A percentile compares a stretch with the other conserved stretches of the same genome.
phyloP scores from a whole-genome alignment of 2,797 vertebrate species.

The Pygocentrus nattereri region DNA sequence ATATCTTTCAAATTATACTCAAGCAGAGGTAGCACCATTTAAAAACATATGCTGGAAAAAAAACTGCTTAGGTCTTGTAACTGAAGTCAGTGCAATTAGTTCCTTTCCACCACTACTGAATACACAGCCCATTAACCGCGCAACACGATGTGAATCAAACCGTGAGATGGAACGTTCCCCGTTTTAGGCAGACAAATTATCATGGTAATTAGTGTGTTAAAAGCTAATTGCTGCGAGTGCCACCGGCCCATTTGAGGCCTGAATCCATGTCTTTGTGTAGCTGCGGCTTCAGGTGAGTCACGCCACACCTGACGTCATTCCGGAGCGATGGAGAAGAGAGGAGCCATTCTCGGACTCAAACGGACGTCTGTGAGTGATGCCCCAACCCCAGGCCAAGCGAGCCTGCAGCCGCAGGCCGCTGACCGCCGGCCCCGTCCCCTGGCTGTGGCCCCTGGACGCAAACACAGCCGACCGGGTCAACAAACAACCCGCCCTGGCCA shows the following conservation, averaged over 20 bases:
- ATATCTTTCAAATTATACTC: constrained; percentile 20
- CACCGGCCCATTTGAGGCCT: not conserved
- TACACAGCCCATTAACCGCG: constrained; percentile 21
- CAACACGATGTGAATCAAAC: constrained; percentile 11
- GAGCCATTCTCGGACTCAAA: not conserved
- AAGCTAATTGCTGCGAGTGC: not conserved
- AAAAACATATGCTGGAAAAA: not conserved
- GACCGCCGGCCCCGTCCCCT: not conserved
- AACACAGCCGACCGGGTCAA: constrained; percentile 9
- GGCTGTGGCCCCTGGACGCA: not conserved
- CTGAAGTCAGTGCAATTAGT: constrained; percentile 2
- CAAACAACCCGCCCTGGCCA: not conserved
- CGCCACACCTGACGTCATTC: constrained; percentile 14
- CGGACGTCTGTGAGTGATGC: not conserved
- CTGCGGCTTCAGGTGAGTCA: constrained; percentile 27
- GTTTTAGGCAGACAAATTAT: constrained; percentile 15
- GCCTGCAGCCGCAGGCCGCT: not conserved
- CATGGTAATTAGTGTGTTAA: constrained; percentile 23
- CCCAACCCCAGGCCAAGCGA: not conserved
- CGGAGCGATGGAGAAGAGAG: not conserved
- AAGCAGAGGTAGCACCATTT: not conserved
- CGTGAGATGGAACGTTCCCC: not conserved
- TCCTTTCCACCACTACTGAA: not conserved
- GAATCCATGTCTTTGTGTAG: constrained; percentile 31
- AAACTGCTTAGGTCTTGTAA: not conserved